A percentile compares a stretch with the other conserved stretches of the same genome.
These are phyloP conservation scores for Lacerta agilis DNA, from an alignment of 2,797 vertebrate genomes.

Conservation along the genomic window DNA sequence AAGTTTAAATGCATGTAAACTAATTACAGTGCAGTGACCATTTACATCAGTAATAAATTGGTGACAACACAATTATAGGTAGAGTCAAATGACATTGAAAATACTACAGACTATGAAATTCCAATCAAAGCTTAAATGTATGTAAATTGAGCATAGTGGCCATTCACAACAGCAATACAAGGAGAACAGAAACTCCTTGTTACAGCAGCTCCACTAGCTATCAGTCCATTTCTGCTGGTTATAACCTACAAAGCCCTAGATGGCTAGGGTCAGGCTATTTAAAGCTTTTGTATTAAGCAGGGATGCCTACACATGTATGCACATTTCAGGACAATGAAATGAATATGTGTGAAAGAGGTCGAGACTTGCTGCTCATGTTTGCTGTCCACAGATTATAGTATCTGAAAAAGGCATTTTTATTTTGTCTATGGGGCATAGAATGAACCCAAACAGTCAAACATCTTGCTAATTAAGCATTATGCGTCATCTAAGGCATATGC, in stretches of 20 bases:
- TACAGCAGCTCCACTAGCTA: too few species aligned
- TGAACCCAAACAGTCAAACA: not conserved
- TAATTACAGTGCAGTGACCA: too few species aligned
- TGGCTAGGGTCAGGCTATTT: too few species aligned
- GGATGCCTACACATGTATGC: not conserved
- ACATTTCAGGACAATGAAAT: not conserved
- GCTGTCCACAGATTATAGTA: not conserved
- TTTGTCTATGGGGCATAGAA: not conserved
- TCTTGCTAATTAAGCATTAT: slow-evolving; percentile 20
- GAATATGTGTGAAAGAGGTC: not conserved
- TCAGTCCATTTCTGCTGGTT: too few species aligned
- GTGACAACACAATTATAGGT: too few species aligned
- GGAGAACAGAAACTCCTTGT: too few species aligned
- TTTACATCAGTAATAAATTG: too few species aligned
- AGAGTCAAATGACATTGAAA: not conserved
- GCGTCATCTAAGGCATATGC: slow-evolving; percentile 1
- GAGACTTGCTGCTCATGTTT: not conserved
- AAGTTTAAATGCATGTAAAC: too few species aligned
- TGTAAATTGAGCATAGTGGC: not conserved
- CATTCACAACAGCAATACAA: not conserved
- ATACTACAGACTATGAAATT: not conserved
- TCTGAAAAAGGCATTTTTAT: slow-evolving; percentile 8
- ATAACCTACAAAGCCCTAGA: too few species aligned
- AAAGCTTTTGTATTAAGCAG: not conserved
- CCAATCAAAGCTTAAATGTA: not conserved